phyloP scores from a whole-genome alignment of 2,113 vertebrate species.

The Coryphaenoides rupestris region DNA sequence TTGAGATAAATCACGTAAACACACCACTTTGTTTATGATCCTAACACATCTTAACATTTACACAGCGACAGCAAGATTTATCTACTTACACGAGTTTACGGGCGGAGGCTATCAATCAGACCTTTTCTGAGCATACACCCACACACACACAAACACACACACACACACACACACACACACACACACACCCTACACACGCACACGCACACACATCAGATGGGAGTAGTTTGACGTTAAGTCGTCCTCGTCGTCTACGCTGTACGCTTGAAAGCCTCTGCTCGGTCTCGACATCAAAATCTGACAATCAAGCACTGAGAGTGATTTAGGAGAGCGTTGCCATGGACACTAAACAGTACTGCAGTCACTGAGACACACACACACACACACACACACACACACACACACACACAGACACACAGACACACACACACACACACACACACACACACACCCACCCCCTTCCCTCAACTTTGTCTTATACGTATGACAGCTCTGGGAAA shows the following conservation, averaged over 20 bases:
- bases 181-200: too few relatives aligned
- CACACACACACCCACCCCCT: conserved; percentile 35
- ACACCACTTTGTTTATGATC: too few relatives aligned
- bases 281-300: background rate
- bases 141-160: too few relatives aligned
- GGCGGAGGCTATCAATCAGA: too few relatives aligned
- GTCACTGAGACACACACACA: conserved; percentile 42
- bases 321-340: background rate
- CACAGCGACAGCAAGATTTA: too few relatives aligned
- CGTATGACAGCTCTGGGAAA: conserved; percentile 48
- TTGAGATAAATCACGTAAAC: too few relatives aligned
- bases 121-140: too few relatives aligned
- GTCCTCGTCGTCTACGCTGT: background rate
- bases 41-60: too few relatives aligned
- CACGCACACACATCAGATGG: too few relatives aligned
- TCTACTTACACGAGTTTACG: too few relatives aligned
- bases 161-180: too few relatives aligned
- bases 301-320: background rate
- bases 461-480: conserved; percentile 49
- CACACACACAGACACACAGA: too few relatives aligned
- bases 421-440: conserved; percentile 44
- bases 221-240: background rate
- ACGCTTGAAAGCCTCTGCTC: background rate
- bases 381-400: conserved; percentile 39
- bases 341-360: conserved; percentile 20